A percentile compares a stretch with the other conserved stretches of the same genome.
phyloP scores from a whole-genome alignment of 2,888 invertebrate species.

The Carcina quercana region DNA sequence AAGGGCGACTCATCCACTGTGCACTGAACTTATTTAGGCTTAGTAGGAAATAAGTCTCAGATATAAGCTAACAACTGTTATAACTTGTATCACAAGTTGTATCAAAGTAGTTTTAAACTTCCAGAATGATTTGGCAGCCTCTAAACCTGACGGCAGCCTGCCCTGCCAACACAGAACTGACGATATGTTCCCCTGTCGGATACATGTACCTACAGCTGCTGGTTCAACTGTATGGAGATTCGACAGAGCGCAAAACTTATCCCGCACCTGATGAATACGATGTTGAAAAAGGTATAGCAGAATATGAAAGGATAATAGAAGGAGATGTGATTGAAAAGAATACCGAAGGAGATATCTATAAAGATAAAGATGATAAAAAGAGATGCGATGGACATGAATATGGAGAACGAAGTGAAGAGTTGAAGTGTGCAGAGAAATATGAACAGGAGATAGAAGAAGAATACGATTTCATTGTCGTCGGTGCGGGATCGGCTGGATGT shows the following conservation, averaged over 20 bases:
- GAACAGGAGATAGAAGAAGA: constrained; percentile 1
- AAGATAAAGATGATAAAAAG: too few species aligned
- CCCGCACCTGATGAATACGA: neutral
- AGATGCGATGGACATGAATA: too few species aligned
- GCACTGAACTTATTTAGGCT: too few species aligned
- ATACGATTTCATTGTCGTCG: constrained; percentile 15
- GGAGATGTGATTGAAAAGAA: neutral
- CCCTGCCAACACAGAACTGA: constrained; percentile 28
- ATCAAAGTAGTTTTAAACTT: neutral
- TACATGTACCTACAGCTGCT: constrained; percentile 37
- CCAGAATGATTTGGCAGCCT: constrained; percentile 27
- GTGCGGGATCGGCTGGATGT: constrained; percentile 12
- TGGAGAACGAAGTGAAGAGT: too few species aligned
- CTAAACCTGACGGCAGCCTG: constrained; percentile 21
- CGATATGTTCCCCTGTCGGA: constrained; percentile 38
- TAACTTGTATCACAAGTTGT: too few species aligned
- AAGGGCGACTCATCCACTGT: too few species aligned
- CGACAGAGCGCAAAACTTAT: neutral
- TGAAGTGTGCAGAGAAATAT: too few species aligned
- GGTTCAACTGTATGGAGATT: constrained; percentile 33
- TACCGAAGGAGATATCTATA: too few species aligned
- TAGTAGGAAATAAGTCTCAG: too few species aligned
- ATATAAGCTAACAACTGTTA: too few species aligned
- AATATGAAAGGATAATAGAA: neutral
- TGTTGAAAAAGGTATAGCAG: neutral